phyloP scores from a whole-genome alignment of 2,797 vertebrate species.

The Alfaro cultratus region DNA sequence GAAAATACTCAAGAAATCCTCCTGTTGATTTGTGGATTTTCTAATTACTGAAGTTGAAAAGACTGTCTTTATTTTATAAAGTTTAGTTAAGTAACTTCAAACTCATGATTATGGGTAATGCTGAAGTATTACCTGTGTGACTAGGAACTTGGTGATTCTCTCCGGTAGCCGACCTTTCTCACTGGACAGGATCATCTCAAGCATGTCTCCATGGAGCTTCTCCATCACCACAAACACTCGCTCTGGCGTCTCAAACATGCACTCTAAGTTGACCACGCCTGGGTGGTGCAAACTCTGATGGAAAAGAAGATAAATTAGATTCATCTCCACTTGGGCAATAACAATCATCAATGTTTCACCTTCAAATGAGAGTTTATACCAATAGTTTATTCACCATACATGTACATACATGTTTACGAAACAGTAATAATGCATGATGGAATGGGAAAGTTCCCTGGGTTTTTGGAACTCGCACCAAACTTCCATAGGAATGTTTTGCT shows the following conservation, averaged over 20 bases:
- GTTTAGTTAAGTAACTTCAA: not conserved
- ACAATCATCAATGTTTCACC: not conserved
- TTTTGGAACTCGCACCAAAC: not conserved
- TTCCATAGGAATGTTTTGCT: not conserved
- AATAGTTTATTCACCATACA: not conserved
- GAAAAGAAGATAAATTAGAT: not conserved
- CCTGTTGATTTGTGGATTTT: not conserved
- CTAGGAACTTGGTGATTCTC: constrained; percentile 94
- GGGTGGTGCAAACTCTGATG: constrained; percentile 91
- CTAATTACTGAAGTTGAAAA: not conserved
- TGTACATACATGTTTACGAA: not conserved
- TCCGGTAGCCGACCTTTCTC: constrained; percentile 96
- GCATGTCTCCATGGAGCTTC: constrained; percentile 98
- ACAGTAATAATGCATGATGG: not conserved
- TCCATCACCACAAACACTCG: constrained; percentile 98
- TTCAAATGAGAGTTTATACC: not conserved
- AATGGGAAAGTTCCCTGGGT: not conserved
- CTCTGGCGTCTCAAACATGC: constrained; percentile 97
- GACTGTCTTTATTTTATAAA: not conserved
- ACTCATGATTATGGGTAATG: not conserved
- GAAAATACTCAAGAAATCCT: not conserved
- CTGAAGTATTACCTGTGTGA: constrained; percentile 87
- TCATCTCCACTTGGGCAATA: not conserved
- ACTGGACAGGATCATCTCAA: constrained; percentile 98
- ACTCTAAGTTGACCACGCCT: constrained; percentile 95